phyloP scores from a whole-genome alignment of 1,140 invertebrate genomes.

The Drosophila navojoa region DNA sequence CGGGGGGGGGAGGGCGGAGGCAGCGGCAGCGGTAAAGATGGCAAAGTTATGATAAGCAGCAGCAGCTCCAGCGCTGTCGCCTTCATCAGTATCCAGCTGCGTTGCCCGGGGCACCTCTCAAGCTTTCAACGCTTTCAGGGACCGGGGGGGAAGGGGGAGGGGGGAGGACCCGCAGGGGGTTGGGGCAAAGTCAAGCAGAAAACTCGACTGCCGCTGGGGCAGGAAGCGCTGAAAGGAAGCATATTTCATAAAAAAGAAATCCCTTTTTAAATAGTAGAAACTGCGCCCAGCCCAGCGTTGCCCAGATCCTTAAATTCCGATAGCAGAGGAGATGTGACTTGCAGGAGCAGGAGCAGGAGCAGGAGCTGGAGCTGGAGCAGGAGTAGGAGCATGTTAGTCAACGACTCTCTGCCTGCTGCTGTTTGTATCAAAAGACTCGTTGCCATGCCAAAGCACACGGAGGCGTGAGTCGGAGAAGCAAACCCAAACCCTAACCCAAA shows the following conservation, averaged over 20 bases:
- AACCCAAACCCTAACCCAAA: background rate
- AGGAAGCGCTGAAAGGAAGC: conserved; percentile 75
- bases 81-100: conserved; percentile 6
- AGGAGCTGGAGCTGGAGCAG: background rate
- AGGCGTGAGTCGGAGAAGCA: conserved; percentile 20
- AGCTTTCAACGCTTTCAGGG: conserved; percentile 28
- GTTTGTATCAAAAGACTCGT: conserved; percentile 29
- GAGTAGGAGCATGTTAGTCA: too few species aligned
- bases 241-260: conserved; percentile 80
- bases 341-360: background rate
- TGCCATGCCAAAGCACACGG: conserved; percentile 45
- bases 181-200: conserved; percentile 71
- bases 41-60: conserved; percentile 78
- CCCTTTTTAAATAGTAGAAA: conserved; percentile 77
- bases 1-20: background rate
- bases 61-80: conserved; percentile 43
- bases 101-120: conserved; percentile 13
- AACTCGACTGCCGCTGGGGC: conserved; percentile 65
- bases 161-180: conserved; percentile 22
- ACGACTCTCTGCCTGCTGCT: too few species aligned
- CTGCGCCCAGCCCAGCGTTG: conserved; percentile 45
- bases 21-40: conserved; percentile 48
- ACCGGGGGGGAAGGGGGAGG: conserved; percentile 13
- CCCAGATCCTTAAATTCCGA: conserved; percentile 66
- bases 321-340: conserved; percentile 29